These are phyloP conservation scores for Platycercus adscitus DNA, from an alignment of 2,113 vertebrate species.

Conservation along the genomic window DNA sequence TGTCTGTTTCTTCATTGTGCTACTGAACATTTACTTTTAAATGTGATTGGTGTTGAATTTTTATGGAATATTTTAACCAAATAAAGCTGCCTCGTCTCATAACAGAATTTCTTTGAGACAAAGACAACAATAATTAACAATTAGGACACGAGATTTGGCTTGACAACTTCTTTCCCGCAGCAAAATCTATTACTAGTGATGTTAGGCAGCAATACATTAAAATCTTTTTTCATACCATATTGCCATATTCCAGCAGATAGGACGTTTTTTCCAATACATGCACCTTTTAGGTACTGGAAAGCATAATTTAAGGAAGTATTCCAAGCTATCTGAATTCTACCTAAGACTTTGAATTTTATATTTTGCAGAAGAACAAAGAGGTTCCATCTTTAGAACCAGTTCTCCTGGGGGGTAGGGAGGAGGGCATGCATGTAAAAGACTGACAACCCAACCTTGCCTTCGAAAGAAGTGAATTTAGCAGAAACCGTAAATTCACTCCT, in stretches of 20 bases:
- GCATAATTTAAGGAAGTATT: background rate
- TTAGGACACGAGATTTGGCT: slow-evolving; percentile 33
- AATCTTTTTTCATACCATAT: slow-evolving; percentile 19
- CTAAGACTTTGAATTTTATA: background rate
- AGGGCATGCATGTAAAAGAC: background rate
- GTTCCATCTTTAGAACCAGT: background rate
- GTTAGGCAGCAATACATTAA: slow-evolving; percentile 40
- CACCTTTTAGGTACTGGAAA: background rate
- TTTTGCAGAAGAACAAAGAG: background rate
- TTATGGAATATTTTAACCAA: slow-evolving; percentile 10
- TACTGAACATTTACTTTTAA: slow-evolving; percentile 10
- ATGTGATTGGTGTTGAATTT: background rate
- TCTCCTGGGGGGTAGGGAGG: background rate
- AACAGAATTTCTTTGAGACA: slow-evolving; percentile 53
- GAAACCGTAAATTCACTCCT: background rate
- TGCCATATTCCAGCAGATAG: background rate
- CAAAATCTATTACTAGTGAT: slow-evolving; percentile 45
- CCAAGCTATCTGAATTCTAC: background rate
- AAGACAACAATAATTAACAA: slow-evolving; percentile 63
- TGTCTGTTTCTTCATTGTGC: background rate
- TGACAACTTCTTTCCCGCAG: background rate
- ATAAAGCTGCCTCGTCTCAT: slow-evolving; percentile 17
- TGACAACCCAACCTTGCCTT: background rate
- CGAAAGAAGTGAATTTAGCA: background rate
- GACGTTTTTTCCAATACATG: background rate